phyloP scores from a whole-genome alignment of 2,113 vertebrate genomes.

The Hiodon tergisus region DNA sequence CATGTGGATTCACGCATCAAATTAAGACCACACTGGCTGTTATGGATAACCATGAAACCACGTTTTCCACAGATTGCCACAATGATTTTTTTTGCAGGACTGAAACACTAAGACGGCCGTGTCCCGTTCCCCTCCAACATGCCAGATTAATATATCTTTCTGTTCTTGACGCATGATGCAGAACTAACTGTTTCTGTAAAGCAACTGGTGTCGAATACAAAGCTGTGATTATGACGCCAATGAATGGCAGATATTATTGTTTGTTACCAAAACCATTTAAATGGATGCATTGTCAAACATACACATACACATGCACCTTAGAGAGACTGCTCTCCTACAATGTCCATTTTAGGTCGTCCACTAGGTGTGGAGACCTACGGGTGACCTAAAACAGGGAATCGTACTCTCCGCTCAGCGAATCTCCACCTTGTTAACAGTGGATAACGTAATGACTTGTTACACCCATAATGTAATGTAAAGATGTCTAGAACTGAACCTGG shows the following conservation, averaged over 20 bases:
- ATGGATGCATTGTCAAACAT: constrained; percentile 14
- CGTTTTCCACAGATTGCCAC: background rate
- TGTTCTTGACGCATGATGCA: constrained; percentile 5
- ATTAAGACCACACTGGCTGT: background rate
- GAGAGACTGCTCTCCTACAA: too few species aligned
- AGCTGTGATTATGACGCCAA: background rate
- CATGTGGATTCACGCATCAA: background rate
- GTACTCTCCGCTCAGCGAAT: too few species aligned
- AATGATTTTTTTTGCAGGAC: background rate
- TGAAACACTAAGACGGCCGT: too few species aligned
- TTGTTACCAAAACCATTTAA: constrained; percentile 17
- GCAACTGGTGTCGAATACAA: constrained; percentile 13
- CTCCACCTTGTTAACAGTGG: too few species aligned
- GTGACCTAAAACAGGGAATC: too few species aligned
- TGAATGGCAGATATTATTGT: constrained; percentile 10
- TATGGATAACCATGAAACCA: background rate
- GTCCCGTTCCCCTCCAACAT: background rate
- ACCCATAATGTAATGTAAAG: too few species aligned
- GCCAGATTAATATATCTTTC: background rate
- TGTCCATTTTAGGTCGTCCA: too few species aligned
- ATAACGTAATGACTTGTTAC: too few species aligned
- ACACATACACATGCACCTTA: too few species aligned
- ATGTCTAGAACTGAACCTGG: too few species aligned
- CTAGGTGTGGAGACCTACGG: too few species aligned
- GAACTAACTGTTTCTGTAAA: constrained; percentile 19